Conservation (phyloP, 2,888 invertebrate species). For the Phaonia tiefii region DNA sequence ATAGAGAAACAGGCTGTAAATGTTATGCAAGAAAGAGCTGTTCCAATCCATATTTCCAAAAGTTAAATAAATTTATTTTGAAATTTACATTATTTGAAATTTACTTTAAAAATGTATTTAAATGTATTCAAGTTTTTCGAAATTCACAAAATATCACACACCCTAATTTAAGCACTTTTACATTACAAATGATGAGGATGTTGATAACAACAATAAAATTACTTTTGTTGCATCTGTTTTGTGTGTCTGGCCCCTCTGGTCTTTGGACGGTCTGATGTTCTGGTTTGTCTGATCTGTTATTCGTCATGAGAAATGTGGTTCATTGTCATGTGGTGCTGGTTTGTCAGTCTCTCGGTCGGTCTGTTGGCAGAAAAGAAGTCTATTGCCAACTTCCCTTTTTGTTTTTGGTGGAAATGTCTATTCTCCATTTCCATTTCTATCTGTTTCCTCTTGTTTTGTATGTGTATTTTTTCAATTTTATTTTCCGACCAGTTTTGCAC, state of each 20-base stretch:
- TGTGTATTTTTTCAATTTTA: slow-evolving; percentile 34
- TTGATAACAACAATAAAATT: slow-evolving; percentile 63
- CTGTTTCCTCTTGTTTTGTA: neutral
- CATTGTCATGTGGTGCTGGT: slow-evolving; percentile 67
- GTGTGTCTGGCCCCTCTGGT: slow-evolving; percentile 5
- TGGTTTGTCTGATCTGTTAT: slow-evolving; percentile 48
- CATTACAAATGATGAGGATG: slow-evolving; percentile 36
- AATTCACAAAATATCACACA: no score
- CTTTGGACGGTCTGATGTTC: neutral
- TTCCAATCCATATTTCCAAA: no score
- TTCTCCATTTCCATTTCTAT: slow-evolving; percentile 25
- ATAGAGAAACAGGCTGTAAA: no score
- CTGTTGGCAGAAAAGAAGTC: slow-evolving; percentile 6
- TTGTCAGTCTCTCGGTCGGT: slow-evolving; percentile 34
- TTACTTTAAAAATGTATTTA: no score
- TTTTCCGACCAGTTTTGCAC: slow-evolving; percentile 22
- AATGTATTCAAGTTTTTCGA: no score
- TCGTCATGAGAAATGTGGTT: slow-evolving; percentile 67
- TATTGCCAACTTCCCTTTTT: slow-evolving; percentile 23
- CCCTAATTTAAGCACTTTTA: no score
- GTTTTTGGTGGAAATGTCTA: neutral
- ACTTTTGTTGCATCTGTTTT: slow-evolving; percentile 44
- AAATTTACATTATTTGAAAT: no score
- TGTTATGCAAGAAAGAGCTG: no score
- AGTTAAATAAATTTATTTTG: no score